Percentiles rank a stretch among this genome's conserved stretches.
These are phyloP conservation scores for Nomia melanderi DNA, from an alignment of 1,140 invertebrate genomes.

Conservation along the genomic window DNA sequence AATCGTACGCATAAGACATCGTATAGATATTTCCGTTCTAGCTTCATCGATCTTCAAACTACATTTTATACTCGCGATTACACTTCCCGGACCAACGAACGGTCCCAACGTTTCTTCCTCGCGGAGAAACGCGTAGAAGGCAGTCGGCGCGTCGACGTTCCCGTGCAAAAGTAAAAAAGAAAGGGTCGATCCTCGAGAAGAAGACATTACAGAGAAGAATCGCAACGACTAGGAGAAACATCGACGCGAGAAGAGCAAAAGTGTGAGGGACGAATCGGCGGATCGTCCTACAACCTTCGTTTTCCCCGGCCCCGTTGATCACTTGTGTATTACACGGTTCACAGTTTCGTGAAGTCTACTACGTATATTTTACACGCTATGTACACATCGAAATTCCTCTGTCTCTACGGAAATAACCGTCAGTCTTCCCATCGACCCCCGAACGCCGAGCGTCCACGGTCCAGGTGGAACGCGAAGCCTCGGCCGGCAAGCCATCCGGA, in stretches of 20 bases:
- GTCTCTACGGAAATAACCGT: background rate
- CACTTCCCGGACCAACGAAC: too few relatives aligned
- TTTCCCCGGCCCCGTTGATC: background rate
- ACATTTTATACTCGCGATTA: too few relatives aligned
- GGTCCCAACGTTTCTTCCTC: too few relatives aligned
- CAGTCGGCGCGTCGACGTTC: constrained; percentile 1
- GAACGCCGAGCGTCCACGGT: background rate
- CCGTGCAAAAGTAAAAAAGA: constrained; percentile 6
- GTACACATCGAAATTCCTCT: constrained; percentile 22
- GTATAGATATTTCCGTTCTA: background rate
- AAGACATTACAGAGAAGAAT: constrained; percentile 23
- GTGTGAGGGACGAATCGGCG: constrained; percentile 1
- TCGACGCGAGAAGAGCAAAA: constrained; percentile 24
- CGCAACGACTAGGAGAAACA: constrained; percentile 38
- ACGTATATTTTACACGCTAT: constrained; percentile 34
- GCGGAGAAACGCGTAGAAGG: background rate
- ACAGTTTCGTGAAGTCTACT: background rate
- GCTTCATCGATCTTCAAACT: background rate
- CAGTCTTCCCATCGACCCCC: background rate
- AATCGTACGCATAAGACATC: background rate
- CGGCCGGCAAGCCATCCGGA: background rate
- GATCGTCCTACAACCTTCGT: constrained; percentile 40
- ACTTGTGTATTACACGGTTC: background rate
- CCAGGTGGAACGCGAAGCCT: constrained; percentile 7
- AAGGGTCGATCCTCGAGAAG: background rate